Conservation (phyloP, 2,888 invertebrate species). For the Lasioglossum vierecki region DNA sequence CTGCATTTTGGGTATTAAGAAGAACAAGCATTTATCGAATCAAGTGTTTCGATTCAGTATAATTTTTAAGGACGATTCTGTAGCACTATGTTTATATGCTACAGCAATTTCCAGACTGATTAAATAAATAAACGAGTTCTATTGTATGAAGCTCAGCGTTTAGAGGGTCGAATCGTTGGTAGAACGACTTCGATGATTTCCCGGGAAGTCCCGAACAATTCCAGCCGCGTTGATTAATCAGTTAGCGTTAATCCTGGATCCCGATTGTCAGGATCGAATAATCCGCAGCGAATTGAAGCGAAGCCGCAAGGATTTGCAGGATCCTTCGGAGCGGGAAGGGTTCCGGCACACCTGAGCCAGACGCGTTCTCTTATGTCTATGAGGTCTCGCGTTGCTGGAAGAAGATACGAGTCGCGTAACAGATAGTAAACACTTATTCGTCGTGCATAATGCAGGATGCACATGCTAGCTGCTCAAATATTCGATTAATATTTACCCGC, state of each 20-base stretch:
- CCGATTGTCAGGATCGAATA: background rate
- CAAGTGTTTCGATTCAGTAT: background rate
- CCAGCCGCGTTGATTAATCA: background rate
- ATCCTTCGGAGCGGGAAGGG: background rate
- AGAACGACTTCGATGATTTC: background rate
- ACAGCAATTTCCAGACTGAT: background rate
- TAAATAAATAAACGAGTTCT: conserved; percentile 1
- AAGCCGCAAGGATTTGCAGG: background rate
- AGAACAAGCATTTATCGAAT: background rate
- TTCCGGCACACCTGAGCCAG: conserved; percentile 1
- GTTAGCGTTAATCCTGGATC: background rate
- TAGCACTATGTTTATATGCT: background rate
- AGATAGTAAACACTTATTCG: conserved; percentile 10
- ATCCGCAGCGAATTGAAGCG: background rate
- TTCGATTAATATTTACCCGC: conserved; percentile 13
- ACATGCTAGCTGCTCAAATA: background rate
- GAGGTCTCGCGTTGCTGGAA: background rate
- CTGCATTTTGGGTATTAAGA: background rate
- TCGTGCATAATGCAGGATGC: background rate
- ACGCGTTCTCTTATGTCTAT: background rate
- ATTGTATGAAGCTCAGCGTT: background rate
- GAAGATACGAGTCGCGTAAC: background rate
- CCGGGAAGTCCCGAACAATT: background rate
- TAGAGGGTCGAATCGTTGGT: background rate
- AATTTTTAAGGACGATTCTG: background rate